Conservation (phyloP, 1,140 invertebrate genomes). For the Danaus melanippus region DNA sequence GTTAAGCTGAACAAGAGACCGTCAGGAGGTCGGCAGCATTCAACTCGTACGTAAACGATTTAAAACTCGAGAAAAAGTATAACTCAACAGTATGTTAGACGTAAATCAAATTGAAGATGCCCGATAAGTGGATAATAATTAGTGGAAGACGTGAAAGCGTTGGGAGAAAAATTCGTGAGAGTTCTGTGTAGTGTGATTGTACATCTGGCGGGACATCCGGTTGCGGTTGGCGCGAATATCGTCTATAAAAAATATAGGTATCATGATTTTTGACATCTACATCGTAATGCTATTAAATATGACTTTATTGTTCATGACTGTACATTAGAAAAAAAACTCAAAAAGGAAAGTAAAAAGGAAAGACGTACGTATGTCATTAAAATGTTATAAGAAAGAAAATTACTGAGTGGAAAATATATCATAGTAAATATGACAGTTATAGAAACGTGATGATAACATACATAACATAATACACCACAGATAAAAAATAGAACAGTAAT, state of each 20-base stretch:
- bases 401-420: too few species aligned
- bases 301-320: too few species aligned
- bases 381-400: too few species aligned
- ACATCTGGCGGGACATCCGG: conserved; percentile 65
- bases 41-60: background rate
- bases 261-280: conserved; percentile 11
- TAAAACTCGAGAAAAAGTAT: conserved; percentile 57
- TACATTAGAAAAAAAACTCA: too few species aligned
- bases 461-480: too few species aligned
- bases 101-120: conserved; percentile 72
- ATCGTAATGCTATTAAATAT: too few species aligned
- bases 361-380: background rate
- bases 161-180: conserved; percentile 72
- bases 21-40: conserved; percentile 28
- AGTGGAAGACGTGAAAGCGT: conserved; percentile 70
- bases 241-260: conserved; percentile 19
- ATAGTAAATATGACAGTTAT: too few species aligned
- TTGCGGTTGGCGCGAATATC: conserved; percentile 31
- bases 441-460: too few species aligned
- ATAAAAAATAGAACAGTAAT: too few species aligned
- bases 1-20: conserved; percentile 18
- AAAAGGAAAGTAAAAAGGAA: too few species aligned
- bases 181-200: conserved; percentile 69
- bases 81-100: conserved; percentile 58
- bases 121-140: conserved; percentile 72